Percentiles rank a stretch among this genome's conserved stretches.
Conservation (phyloP, 2,888 invertebrate species). For the Pollenia angustigena region DNA sequence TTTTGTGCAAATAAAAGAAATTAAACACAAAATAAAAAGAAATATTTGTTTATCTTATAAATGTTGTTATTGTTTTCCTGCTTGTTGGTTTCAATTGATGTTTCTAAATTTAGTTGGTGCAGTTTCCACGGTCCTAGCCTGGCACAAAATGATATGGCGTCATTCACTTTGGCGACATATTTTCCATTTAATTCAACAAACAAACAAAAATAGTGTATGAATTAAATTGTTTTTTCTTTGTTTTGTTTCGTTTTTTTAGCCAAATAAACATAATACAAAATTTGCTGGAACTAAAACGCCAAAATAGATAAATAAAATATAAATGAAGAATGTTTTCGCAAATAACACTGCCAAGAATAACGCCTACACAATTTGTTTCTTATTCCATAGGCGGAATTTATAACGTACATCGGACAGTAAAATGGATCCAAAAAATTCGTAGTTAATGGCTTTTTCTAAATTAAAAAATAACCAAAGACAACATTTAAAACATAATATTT, state of each 20-base stretch:
- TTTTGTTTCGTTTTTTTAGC: conserved; percentile 40
- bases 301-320: conserved; percentile 25
- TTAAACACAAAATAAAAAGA: conserved; percentile 17
- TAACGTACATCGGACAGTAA: conserved; percentile 19
- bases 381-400: conserved; percentile 50
- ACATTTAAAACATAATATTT: no score
- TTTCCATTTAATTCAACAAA: conserved; percentile 58
- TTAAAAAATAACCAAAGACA: neutral
- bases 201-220: conserved; percentile 46
- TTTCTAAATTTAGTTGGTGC: conserved; percentile 52
- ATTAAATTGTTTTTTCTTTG: conserved; percentile 56
- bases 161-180: conserved; percentile 72
- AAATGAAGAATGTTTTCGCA: conserved; percentile 45
- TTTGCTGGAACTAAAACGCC: conserved; percentile 42
- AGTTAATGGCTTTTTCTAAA: neutral
- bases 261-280: conserved; percentile 60
- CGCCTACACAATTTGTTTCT: conserved; percentile 68
- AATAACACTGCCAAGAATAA: conserved; percentile 67
- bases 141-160: conserved; percentile 67
- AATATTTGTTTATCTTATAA: conserved; percentile 43
- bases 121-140: conserved; percentile 27
- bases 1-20: conserved; percentile 36
- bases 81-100: conserved; percentile 59
- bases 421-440: neutral
- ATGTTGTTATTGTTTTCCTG: conserved; percentile 47